phyloP scores from a whole-genome alignment of 2,888 invertebrate genomes.

The Andrena minutula region DNA sequence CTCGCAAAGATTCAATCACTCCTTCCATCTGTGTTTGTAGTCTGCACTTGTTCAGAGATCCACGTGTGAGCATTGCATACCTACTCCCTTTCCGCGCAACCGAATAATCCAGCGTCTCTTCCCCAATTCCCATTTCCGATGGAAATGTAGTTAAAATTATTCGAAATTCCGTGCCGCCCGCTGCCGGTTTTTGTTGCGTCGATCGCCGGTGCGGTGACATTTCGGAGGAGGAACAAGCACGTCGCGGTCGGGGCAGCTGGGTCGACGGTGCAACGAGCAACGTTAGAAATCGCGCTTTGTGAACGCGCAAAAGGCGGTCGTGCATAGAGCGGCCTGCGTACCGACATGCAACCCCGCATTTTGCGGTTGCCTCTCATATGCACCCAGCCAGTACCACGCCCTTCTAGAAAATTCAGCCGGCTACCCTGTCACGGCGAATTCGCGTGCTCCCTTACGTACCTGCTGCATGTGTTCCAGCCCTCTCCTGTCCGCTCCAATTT shows the following conservation, averaged over 20 bases:
- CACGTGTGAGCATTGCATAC: too few species aligned
- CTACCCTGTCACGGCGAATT: not conserved
- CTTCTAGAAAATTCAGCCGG: slow-evolving; percentile 33
- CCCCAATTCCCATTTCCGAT: too few species aligned
- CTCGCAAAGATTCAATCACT: too few species aligned
- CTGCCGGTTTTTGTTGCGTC: not conserved
- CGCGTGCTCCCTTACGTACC: not conserved
- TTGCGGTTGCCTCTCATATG: slow-evolving; percentile 20
- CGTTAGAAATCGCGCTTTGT: slow-evolving; percentile 22
- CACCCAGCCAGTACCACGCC: slow-evolving; percentile 5
- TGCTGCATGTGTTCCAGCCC: not conserved
- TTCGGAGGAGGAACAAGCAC: not conserved
- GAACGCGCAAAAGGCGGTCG: slow-evolving; percentile 17
- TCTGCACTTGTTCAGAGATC: too few species aligned
- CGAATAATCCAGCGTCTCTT: too few species aligned
- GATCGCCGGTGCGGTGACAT: not conserved
- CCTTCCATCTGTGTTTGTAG: too few species aligned
- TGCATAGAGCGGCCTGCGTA: not conserved
- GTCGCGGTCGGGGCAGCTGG: not conserved
- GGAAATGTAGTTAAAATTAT: too few species aligned
- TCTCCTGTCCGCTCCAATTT: not conserved
- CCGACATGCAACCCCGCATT: slow-evolving; percentile 14
- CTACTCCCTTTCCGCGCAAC: too few species aligned
- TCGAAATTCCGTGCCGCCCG: not conserved
- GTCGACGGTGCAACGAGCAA: not conserved